These are phyloP conservation scores for Echinops telfairi DNA, from an alignment of 2,113 vertebrate genomes.

Conservation along the genomic window DNA sequence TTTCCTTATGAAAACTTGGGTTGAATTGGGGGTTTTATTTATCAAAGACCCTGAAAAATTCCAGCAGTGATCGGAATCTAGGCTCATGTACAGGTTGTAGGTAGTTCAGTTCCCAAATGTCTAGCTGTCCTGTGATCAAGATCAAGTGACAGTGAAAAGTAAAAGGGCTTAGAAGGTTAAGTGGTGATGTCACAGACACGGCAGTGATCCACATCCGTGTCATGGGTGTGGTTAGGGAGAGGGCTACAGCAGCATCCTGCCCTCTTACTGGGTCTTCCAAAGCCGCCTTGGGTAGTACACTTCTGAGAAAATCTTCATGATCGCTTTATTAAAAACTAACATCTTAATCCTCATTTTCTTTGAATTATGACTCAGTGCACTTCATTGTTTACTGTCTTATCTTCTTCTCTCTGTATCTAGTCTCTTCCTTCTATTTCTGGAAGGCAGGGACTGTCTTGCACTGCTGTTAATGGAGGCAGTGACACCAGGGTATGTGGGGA, in stretches of 20 bases:
- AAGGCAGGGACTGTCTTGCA: not conserved
- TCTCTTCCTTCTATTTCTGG: not conserved
- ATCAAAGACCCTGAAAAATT: constrained; percentile 33
- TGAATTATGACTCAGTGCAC: not conserved
- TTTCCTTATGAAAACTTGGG: constrained; percentile 63
- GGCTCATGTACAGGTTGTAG: not conserved
- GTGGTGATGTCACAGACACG: constrained; percentile 40
- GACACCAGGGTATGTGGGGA: not conserved
- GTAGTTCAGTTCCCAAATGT: constrained; percentile 28
- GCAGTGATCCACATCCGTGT: not conserved
- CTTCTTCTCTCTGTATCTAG: not conserved
- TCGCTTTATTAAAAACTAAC: not conserved
- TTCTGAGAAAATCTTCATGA: not conserved
- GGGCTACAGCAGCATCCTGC: not conserved
- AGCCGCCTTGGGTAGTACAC: not conserved
- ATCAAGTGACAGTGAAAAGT: constrained; percentile 63
- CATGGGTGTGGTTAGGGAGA: constrained; percentile 17
- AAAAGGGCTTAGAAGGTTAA: constrained; percentile 54
- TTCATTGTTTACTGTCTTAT: not conserved
- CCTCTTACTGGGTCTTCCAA: not conserved
- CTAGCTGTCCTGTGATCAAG: not conserved
- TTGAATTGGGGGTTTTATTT: constrained; percentile 57
- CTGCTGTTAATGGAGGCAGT: not conserved
- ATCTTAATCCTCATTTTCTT: not conserved
- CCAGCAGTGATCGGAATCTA: not conserved